Conservation (phyloP, 2,888 invertebrate genomes). For the Cyclophora punctaria region DNA sequence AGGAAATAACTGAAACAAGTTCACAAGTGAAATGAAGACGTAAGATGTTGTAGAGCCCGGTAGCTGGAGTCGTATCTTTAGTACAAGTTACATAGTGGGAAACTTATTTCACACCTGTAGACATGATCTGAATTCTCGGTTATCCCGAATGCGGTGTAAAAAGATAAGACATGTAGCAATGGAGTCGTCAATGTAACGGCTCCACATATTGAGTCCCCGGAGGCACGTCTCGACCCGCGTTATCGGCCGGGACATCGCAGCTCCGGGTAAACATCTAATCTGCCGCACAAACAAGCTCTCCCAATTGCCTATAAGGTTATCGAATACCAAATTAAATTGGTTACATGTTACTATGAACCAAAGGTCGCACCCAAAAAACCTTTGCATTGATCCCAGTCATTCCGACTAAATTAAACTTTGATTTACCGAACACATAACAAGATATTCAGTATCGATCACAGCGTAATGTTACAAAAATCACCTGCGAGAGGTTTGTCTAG, state of each 20-base stretch:
- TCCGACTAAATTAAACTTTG: slow-evolving; percentile 8
- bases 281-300: slow-evolving; percentile 58
- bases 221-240: slow-evolving; percentile 54
- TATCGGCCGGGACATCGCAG: slow-evolving; percentile 60
- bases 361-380: slow-evolving; percentile 31
- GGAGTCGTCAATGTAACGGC: slow-evolving; percentile 55
- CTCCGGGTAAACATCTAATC: slow-evolving; percentile 61
- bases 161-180: slow-evolving; percentile 49
- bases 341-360: slow-evolving; percentile 40
- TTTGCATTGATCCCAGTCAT: slow-evolving; percentile 16
- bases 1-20: too few species aligned
- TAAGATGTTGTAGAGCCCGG: too few species aligned
- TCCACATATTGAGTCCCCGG: slow-evolving; percentile 47
- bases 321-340: slow-evolving; percentile 64
- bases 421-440: not conserved
- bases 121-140: slow-evolving; percentile 12
- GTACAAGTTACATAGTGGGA: too few species aligned
- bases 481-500: slow-evolving; percentile 1
- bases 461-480: too few species aligned
- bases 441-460: not conserved
- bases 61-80: too few species aligned
- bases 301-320: slow-evolving; percentile 60
- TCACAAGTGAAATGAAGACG: too few species aligned
- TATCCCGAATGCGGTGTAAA: slow-evolving; percentile 42
- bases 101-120: slow-evolving; percentile 13